Evolutionary conservation across 2,113 vertebrate species (phyloP), one percentile per base, ranked within the genome.

Genomic region (Neotragus pygmaeus): DNA sequence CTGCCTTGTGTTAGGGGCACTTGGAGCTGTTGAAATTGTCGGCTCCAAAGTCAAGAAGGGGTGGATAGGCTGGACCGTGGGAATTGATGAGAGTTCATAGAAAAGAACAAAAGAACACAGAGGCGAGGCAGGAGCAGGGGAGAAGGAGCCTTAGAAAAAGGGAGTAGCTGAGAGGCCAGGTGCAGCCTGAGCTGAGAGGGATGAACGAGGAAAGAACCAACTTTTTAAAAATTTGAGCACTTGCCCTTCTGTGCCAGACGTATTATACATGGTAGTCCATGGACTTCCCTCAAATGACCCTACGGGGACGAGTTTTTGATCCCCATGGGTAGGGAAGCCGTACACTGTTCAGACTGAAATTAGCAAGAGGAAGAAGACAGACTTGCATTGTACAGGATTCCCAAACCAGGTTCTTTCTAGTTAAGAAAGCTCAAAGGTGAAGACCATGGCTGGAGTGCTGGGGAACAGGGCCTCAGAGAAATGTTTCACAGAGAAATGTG

Each of bases 231-330:
- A 62, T 33, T 9, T 62, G 77, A 30, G 43, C 33, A 7, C 53
- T 73, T 19, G 4, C 39, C 86, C 2, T 3, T 23, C 45, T n/a
- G 8, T 3, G 19, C 28, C 86, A 28, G 43, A 13, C 0, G 1
- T 45, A 7, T 81, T 8, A 27, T 5, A 1, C 5, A 0, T 15
- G 39, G 45, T 27, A 8, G 55, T 64, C 85, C 39, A 28, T 2
- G 33, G 64, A 33, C 39, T 82, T 8, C 78, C 28, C n/a, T 13
- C 43, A 17, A 39, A 66, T 10, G n/a, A 55, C 36, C 39, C 8
- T 66, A 27, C 73, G 14, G 45, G 43, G 70, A 78, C 3, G 30
- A 30, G 21, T 58, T 91, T 45, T 60, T 64, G 55, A 60, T 89
- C 43, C 27, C 9, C 17, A 0, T 8, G 19, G 28, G 5, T 1